Evolutionary conservation across 2,797 vertebrate genomes (phyloP).

Genomic region (Manis javanica): DNA sequence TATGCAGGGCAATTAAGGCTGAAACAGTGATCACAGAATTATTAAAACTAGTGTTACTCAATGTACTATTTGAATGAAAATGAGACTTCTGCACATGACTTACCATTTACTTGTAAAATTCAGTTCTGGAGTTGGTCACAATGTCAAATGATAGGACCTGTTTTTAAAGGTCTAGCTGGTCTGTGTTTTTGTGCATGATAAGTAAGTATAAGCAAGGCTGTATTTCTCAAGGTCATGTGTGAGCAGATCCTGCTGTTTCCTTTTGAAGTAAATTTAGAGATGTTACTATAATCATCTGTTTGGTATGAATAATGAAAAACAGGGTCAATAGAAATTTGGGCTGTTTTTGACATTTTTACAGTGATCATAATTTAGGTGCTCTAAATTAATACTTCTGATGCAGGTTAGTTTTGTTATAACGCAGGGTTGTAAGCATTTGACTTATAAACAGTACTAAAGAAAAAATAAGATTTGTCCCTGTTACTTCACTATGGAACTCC

Average conservation of each 20-base stretch:
- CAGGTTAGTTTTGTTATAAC: slow-evolving; percentile 32
- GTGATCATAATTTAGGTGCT: not conserved
- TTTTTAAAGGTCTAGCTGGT: not conserved
- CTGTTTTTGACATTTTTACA: slow-evolving; percentile 14
- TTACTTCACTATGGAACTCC: not conserved
- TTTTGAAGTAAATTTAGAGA: slow-evolving; percentile 51
- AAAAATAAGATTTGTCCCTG: not conserved
- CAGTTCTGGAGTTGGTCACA: not conserved
- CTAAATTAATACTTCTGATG: not conserved
- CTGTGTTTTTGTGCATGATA: slow-evolving; percentile 36
- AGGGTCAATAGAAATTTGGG: not conserved
- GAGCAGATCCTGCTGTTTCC: not conserved
- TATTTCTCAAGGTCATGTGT: slow-evolving; percentile 45
- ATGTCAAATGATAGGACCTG: not conserved
- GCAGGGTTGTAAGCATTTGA: not conserved
- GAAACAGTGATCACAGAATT: slow-evolving; percentile 18
- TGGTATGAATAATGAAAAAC: slow-evolving; percentile 42
- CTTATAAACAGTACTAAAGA: not conserved
- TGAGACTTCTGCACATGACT: not conserved
- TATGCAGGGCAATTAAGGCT: slow-evolving; percentile 7
- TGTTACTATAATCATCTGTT: not conserved
- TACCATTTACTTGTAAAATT: slow-evolving; percentile 35
- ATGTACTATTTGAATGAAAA: not conserved
- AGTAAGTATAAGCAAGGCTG: not conserved
- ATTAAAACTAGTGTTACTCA: not conserved